Evolutionary conservation across 2,797 vertebrate species (phyloP), one percentile per base, ranked within the genome.

Genomic region (Anguilla marmorata): DNA sequence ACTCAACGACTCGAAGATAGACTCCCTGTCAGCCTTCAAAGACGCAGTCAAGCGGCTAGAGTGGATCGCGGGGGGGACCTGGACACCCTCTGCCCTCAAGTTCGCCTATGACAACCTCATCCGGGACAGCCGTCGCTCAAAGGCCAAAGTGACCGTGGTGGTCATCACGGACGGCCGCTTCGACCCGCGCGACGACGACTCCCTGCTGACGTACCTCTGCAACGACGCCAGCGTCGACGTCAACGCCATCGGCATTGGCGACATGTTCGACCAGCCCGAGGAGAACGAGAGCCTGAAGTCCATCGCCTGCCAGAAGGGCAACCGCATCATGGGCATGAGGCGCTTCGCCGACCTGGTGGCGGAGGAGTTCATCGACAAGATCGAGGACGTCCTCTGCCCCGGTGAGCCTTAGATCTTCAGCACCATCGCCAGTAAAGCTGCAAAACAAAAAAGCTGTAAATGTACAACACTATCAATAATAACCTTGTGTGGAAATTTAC

Each of bases 31-130:
- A 0, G 96, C 97, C 88, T 99, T 99, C 93, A 99, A 99, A 95
- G 97, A 99, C 12, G 97, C 97, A 0, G 97, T 99, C 88, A 99
- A 98, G 92, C 96, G 94, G 37, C 93, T 99, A 14, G 98, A 99
- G 92, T 99, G 99, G 99, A 99, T 99, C 0, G 99, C 99, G 0
- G 99, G 99, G 2, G 99, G 99, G 92, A 99, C 99, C 0, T 99
- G 97, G 96, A 99, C 98, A 0, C 98, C 98, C 0, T 99, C 98
- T 0, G 99, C 99, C 86, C 96, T 99, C 87, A 98, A 98, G 89
- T 99, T 96, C 48, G 97, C 99, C 90, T 99, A 99, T 14, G 97
- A 99, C 90, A 93, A 96, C 89, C 96, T 99, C 91, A 99, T 99
- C 93, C 96, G 96, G 89, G 97, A 98, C 89, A 98, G 97, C 93